Evolutionary conservation across 2,113 vertebrate genomes (phyloP).

Genomic region (Neodon shergylaensis): DNA sequence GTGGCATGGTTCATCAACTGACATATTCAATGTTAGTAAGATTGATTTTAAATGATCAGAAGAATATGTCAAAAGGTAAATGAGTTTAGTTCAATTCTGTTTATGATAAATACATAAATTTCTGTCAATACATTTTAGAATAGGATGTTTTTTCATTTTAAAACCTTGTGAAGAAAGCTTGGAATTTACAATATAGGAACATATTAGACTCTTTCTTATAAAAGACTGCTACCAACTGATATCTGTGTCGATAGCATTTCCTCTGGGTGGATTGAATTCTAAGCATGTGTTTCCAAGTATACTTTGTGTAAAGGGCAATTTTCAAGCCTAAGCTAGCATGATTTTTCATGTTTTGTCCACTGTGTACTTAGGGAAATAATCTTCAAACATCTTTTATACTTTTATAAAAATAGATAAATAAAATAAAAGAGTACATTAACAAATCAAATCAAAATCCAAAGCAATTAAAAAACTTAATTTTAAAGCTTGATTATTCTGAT

Average conservation of each 20-base stretch:
- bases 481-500: neutral
- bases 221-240: neutral
- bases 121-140: constrained; percentile 10
- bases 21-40: neutral
- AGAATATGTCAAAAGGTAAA: neutral
- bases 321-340: neutral
- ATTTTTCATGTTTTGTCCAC: constrained; percentile 2
- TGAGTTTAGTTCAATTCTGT: neutral
- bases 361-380: neutral
- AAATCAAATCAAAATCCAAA: neutral
- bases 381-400: constrained; percentile 3
- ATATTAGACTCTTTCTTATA: constrained; percentile 5
- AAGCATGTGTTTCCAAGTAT: constrained; percentile 3
- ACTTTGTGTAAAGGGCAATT: constrained; percentile 13
- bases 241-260: neutral
- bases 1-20: neutral
- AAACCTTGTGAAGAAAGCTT: neutral
- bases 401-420: neutral
- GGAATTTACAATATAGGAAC: constrained; percentile 36
- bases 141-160: neutral
- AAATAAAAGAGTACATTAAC: neutral
- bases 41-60: constrained; percentile 44
- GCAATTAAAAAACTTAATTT: neutral
- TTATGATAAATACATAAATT: neutral
- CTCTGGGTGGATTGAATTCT: constrained; percentile 25